A percentile compares a stretch with the other conserved stretches of the same genome.
Conservation (phyloP, 2,113 vertebrate genomes). For the Ploceus nigricollis region DNA sequence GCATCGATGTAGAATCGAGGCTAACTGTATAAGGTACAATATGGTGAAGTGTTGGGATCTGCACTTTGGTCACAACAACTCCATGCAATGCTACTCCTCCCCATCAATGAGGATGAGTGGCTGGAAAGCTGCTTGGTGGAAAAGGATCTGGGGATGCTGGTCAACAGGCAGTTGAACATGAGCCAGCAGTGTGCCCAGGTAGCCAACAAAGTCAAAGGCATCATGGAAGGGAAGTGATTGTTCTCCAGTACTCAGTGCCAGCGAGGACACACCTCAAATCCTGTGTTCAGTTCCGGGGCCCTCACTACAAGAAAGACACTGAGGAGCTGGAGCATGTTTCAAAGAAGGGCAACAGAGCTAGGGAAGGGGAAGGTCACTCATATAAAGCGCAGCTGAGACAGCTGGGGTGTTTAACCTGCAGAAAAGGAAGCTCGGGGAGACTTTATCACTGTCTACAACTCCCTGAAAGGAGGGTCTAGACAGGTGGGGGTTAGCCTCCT, state of each 20-base stretch:
- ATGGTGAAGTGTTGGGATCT: neutral
- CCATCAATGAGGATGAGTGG: neutral
- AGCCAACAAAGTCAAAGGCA: neutral
- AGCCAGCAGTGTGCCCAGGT: neutral
- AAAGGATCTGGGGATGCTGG: neutral
- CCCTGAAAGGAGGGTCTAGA: neutral
- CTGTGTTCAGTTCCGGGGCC: neutral
- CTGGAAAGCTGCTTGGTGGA: neutral
- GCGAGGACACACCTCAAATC: accelerated
- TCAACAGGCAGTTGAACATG: neutral
- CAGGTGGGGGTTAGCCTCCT: neutral
- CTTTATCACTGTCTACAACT: neutral
- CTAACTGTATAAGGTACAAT: neutral
- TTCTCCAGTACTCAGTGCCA: neutral
- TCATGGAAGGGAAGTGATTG: neutral
- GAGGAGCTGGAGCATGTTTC: neutral
- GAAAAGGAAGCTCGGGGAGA: neutral
- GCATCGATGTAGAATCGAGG: accelerated
- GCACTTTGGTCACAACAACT: neutral
- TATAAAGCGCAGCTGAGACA: neutral
- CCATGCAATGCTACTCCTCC: neutral
- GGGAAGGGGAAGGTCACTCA: neutral
- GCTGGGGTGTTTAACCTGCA: neutral
- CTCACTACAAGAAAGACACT: neutral
- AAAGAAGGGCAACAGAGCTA: neutral